A percentile compares a stretch with the other conserved stretches of the same genome.
These are phyloP conservation scores for Hemistola chrysoprasaria DNA, from an alignment of 2,888 invertebrate species.

Conservation along the genomic window DNA sequence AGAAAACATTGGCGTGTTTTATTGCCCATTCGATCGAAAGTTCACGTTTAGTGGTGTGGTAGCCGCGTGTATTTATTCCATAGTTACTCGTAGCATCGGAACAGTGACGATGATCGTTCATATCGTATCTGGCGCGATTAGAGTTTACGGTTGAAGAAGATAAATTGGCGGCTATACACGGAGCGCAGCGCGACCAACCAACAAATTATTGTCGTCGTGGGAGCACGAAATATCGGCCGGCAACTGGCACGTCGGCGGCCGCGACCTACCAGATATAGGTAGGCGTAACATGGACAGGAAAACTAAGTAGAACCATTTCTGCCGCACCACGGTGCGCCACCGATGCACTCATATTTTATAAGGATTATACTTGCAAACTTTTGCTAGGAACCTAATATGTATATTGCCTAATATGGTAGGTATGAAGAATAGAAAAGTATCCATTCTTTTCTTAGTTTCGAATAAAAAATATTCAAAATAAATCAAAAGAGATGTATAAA, in stretches of 20 bases:
- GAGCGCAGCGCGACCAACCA: conserved; percentile 63
- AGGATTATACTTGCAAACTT: conserved; percentile 23
- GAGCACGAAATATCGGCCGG: conserved; percentile 69
- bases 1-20: conserved; percentile 4
- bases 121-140: conserved; percentile 58
- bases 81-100: conserved; percentile 28
- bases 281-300: conserved; percentile 48
- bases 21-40: conserved; percentile 8
- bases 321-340: conserved; percentile 8
- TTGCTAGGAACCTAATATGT: too few species aligned
- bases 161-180: conserved; percentile 63
- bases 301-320: conserved; percentile 32
- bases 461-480: conserved; percentile 1
- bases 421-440: conserved; percentile 8
- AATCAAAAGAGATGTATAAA: conserved; percentile 6
- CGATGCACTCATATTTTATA: conserved; percentile 30
- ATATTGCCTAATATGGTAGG: too few species aligned
- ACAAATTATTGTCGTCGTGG: conserved; percentile 77
- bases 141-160: conserved; percentile 58
- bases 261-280: conserved; percentile 56
- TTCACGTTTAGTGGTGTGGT: conserved; percentile 2
- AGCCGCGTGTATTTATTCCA: conserved; percentile 6
- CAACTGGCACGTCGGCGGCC: conserved; percentile 47
- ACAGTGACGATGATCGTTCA: conserved; percentile 49
- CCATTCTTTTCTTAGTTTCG: conserved; percentile 10